Percentiles rank a stretch among this genome's conserved stretches.
Conservation (phyloP, 2,888 invertebrate species). For the Lomographa bimaculata region DNA sequence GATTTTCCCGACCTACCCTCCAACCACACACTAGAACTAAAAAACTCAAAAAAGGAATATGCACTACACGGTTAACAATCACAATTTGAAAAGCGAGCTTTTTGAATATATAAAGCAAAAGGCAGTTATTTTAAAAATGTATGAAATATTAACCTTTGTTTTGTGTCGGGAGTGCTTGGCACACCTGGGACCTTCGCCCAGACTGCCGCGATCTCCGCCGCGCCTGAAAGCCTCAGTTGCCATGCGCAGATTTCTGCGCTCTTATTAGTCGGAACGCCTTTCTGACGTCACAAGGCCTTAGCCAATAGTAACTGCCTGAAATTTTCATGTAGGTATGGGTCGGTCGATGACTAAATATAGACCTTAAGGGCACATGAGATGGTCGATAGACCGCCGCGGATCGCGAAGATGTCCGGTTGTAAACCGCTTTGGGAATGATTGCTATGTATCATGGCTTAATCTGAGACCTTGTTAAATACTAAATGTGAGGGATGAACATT, state of each 20-base stretch:
- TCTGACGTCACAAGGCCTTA: conserved; percentile 67
- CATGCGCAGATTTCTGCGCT: conserved; percentile 60
- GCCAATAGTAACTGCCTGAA: conserved; percentile 69
- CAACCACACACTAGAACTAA: conserved; percentile 14
- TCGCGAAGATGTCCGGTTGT: conserved; percentile 3
- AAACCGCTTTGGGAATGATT: conserved; percentile 9
- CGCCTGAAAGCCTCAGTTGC: conserved; percentile 55
- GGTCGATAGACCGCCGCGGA: conserved; percentile 36
- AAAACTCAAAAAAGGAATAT: conserved; percentile 8
- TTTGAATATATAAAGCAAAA: conserved; percentile 25
- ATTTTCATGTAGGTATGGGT: conserved; percentile 75
- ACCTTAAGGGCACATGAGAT: conserved; percentile 39
- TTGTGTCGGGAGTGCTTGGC: conserved; percentile 66
- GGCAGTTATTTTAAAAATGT: conserved; percentile 26
- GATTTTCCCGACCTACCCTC: conserved; percentile 10
- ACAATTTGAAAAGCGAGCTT: conserved; percentile 31
- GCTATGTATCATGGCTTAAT: conserved; percentile 8
- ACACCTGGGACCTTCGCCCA: conserved; percentile 78
- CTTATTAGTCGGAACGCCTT: conserved; percentile 60
- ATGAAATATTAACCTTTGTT: conserved; percentile 67
- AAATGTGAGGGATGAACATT: no score
- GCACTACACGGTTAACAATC: conserved; percentile 31
- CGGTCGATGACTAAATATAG: conserved; percentile 79
- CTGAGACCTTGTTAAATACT: no score
- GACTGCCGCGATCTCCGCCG: conserved; percentile 59